These are phyloP conservation scores for Pseudorhombus dupliciocellatus DNA, from an alignment of 2,113 vertebrate genomes.

Conservation along the genomic window DNA sequence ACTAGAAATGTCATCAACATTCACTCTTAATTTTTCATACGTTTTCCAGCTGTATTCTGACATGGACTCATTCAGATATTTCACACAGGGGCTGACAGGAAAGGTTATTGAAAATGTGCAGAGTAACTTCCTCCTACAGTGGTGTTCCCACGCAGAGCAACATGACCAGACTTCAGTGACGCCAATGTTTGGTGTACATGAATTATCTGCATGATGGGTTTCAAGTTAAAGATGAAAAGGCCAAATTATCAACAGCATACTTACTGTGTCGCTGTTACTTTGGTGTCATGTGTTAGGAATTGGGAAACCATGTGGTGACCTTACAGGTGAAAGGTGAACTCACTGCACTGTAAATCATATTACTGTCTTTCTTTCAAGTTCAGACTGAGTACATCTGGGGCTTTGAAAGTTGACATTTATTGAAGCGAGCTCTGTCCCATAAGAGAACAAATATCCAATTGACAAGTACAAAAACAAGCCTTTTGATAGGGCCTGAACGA, in stretches of 20 bases:
- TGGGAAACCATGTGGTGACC: too few species aligned
- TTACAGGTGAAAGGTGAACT: too few species aligned
- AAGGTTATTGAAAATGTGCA: too few species aligned
- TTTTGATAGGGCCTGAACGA: constrained; percentile 22
- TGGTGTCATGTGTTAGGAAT: not conserved
- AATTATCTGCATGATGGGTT: not conserved
- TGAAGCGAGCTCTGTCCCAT: constrained; percentile 24
- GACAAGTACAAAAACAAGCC: constrained; percentile 39
- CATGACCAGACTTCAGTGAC: not conserved
- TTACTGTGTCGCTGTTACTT: not conserved
- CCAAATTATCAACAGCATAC: too few species aligned
- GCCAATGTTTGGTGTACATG: not conserved
- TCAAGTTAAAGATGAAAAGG: not conserved
- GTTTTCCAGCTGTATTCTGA: too few species aligned
- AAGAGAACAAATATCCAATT: constrained; percentile 51
- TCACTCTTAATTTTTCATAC: too few species aligned
- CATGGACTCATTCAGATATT: too few species aligned
- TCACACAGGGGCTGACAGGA: too few species aligned
- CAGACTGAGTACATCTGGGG: constrained; percentile 7
- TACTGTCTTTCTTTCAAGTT: not conserved
- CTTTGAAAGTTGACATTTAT: not conserved
- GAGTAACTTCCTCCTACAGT: not conserved
- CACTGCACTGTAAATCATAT: too few species aligned
- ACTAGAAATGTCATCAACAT: too few species aligned
- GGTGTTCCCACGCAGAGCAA: not conserved